Conservation (phyloP, 2,113 vertebrate genomes). For the Vulpes lagopus region DNA sequence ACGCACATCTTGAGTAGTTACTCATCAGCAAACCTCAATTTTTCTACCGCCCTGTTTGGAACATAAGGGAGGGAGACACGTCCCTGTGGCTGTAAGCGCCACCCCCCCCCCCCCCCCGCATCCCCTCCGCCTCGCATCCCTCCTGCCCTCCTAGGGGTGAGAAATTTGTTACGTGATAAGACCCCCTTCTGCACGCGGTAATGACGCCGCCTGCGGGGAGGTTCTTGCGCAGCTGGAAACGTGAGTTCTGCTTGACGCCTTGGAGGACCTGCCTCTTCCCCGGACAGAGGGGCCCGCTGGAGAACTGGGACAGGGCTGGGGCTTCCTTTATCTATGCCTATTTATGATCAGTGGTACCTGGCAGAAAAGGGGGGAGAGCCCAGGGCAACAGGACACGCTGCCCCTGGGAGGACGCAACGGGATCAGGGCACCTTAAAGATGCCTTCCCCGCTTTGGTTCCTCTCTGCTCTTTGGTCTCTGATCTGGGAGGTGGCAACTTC, state of each 20-base stretch:
- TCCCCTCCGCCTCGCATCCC: neutral
- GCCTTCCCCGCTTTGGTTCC: conserved; percentile 85
- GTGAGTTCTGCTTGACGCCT: conserved; percentile 63
- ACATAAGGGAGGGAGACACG: conserved; percentile 86
- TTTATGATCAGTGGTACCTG: conserved; percentile 81
- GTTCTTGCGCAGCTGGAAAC: conserved; percentile 79
- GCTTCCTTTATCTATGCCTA: conserved; percentile 81
- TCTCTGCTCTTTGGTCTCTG: conserved; percentile 35
- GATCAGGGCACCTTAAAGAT: conserved; percentile 86
- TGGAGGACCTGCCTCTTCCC: conserved; percentile 66
- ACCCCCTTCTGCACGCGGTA: conserved; percentile 83
- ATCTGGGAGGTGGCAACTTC: conserved; percentile 68
- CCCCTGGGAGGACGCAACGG: conserved; percentile 63
- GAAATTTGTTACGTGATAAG: conserved; percentile 86
- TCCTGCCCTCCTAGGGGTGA: conserved; percentile 28
- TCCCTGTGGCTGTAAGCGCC: conserved; percentile 78
- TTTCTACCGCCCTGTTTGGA: conserved; percentile 84
- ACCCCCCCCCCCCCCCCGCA: too few species aligned
- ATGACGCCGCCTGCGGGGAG: conserved; percentile 85
- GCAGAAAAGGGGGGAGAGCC: conserved; percentile 69
- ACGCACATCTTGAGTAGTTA: conserved; percentile 66
- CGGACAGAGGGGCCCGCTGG: conserved; percentile 63
- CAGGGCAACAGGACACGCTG: conserved; percentile 76
- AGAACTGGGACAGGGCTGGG: conserved; percentile 75
- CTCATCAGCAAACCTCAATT: conserved; percentile 85